These are phyloP conservation scores for Gastrophysa polygoni DNA, from an alignment of 2,888 invertebrate species.

Conservation along the genomic window DNA sequence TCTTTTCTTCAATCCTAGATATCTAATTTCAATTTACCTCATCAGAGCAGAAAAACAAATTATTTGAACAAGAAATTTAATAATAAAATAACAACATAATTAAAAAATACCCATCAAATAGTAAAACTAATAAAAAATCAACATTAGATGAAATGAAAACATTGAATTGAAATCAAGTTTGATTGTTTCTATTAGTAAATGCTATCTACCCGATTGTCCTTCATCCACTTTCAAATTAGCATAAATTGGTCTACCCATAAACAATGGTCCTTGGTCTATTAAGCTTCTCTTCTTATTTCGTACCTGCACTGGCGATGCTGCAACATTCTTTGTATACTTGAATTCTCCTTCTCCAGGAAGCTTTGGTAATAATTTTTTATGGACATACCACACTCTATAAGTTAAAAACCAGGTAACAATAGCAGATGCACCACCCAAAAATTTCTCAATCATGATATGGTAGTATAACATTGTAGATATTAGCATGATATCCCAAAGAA, in stretches of 20 bases:
- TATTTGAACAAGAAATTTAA: constrained; percentile 3
- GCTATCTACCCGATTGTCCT: constrained; percentile 14
- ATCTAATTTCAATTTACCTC: too few species aligned
- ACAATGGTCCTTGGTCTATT: constrained; percentile 60
- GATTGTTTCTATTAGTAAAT: neutral
- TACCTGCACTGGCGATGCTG: constrained; percentile 46
- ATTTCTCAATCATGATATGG: constrained; percentile 95
- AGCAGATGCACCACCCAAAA: constrained; percentile 86
- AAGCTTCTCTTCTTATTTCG: constrained; percentile 59
- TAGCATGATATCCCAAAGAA: constrained; percentile 96
- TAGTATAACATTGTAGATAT: constrained; percentile 92
- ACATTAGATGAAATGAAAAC: neutral
- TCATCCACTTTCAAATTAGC: constrained; percentile 48
- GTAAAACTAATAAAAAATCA: constrained; percentile 1
- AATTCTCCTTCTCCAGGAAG: constrained; percentile 81
- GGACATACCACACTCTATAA: constrained; percentile 79
- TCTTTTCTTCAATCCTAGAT: too few species aligned
- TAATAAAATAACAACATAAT: neutral
- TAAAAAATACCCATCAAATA: constrained; percentile 12
- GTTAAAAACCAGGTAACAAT: constrained; percentile 90
- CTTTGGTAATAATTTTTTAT: constrained; percentile 67
- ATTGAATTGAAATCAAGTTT: neutral
- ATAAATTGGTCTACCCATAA: constrained; percentile 83
- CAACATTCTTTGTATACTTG: constrained; percentile 67
- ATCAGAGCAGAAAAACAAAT: neutral